These are phyloP conservation scores for Podarcis cretensis DNA, from an alignment of 2,113 vertebrate species.

Conservation along the genomic window DNA sequence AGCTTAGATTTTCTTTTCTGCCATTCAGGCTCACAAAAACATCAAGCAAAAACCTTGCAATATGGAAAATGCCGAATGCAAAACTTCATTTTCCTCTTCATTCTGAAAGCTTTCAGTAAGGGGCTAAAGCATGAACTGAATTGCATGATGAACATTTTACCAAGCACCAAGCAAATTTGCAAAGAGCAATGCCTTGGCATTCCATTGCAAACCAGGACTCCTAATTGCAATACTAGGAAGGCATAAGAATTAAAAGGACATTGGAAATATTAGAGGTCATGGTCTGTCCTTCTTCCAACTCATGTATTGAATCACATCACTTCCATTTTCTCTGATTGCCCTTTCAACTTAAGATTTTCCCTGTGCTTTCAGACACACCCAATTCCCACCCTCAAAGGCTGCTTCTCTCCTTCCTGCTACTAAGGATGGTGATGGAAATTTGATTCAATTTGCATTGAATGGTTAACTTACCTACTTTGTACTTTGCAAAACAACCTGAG, in stretches of 20 bases:
- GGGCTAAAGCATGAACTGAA: conserved; percentile 8
- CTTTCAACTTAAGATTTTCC: background rate
- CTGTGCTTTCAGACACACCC: background rate
- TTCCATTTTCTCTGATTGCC: background rate
- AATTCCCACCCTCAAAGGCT: background rate
- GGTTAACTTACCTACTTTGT: too few species aligned
- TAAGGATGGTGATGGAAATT: too few species aligned
- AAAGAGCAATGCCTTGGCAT: conserved; percentile 9
- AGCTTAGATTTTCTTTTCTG: conserved; percentile 23
- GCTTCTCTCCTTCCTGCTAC: background rate
- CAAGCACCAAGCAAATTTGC: conserved; percentile 10
- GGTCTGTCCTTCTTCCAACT: background rate
- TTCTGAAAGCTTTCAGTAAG: conserved; percentile 12
- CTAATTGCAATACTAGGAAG: background rate
- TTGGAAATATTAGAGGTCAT: background rate
- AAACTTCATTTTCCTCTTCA: conserved; percentile 24
- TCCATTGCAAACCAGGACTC: conserved; percentile 1
- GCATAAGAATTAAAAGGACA: background rate
- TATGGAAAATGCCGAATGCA: conserved; percentile 23
- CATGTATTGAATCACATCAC: background rate
- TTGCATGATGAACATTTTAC: conserved; percentile 20
- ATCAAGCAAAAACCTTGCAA: background rate
- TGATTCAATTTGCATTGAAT: too few species aligned
- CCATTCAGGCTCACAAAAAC: background rate
- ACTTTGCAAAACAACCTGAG: too few species aligned